These are phyloP conservation scores for Eudasyphora cyanicolor DNA, from an alignment of 2,888 invertebrate genomes.

Conservation along the genomic window DNA sequence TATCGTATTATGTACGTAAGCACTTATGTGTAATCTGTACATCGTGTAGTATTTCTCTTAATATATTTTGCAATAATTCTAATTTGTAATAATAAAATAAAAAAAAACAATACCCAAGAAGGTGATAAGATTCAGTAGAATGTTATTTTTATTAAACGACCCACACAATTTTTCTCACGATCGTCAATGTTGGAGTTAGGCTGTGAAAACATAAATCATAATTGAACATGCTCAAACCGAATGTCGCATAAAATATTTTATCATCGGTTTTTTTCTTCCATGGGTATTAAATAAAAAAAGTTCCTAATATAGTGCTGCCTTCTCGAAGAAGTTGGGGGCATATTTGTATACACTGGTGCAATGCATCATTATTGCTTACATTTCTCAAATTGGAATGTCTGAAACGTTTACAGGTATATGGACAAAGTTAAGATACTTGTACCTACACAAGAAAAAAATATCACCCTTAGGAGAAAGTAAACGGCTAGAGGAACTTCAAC, in stretches of 20 bases:
- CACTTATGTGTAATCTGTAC: background rate
- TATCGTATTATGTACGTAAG: background rate
- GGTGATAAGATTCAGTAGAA: slow-evolving; percentile 9
- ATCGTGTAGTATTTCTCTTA: background rate
- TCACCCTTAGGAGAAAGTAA: no score
- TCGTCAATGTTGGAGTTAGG: background rate
- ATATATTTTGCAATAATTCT: slow-evolving; percentile 32
- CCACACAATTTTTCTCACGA: slow-evolving; percentile 4
- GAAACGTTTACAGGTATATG: no score
- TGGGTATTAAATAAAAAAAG: no score
- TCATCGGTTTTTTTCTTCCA: background rate
- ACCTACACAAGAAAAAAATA: no score
- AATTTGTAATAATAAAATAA: slow-evolving; percentile 17
- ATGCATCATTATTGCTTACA: no score
- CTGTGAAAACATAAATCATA: background rate
- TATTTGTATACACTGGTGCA: no score
- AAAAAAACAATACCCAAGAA: background rate
- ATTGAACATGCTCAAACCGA: background rate
- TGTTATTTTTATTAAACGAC: background rate
- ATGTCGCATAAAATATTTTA: background rate
- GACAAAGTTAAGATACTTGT: no score
- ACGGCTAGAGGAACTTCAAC: no score
- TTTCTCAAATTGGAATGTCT: no score
- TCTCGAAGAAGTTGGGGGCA: no score
- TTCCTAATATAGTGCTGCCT: no score